Percentiles rank a stretch among this genome's conserved stretches.
These are phyloP conservation scores for Diachasma alloeum DNA, from an alignment of 1,140 invertebrate genomes.

Conservation along the genomic window DNA sequence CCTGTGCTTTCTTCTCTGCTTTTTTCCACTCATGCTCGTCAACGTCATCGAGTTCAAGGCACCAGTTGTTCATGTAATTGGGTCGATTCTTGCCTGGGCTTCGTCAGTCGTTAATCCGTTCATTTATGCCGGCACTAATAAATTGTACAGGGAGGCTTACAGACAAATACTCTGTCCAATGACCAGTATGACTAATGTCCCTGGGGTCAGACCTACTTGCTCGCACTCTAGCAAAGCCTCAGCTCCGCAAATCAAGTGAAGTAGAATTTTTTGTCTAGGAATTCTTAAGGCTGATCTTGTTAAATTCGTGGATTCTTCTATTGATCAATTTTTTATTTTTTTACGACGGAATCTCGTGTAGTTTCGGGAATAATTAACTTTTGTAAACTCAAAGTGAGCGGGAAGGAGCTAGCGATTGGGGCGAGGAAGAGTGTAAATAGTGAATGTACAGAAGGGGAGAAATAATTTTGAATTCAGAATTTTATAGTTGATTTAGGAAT, in stretches of 20 bases:
- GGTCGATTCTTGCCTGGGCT: slow-evolving; percentile 85
- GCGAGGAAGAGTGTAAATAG: no score
- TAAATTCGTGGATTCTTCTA: no score
- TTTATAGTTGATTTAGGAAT: no score
- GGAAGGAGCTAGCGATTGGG: no score
- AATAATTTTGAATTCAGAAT: no score
- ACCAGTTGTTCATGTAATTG: slow-evolving; percentile 79
- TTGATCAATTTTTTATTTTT: no score
- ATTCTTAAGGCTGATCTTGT: not conserved
- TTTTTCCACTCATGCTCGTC: slow-evolving; percentile 84
- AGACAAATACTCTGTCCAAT: slow-evolving; percentile 70
- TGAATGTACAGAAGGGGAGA: no score
- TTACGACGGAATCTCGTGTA: no score
- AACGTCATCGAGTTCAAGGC: slow-evolving; percentile 80
- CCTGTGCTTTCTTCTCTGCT: slow-evolving; percentile 83
- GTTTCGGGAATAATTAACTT: not conserved
- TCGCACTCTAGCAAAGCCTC: slow-evolving; percentile 61
- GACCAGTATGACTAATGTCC: slow-evolving; percentile 33
- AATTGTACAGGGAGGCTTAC: slow-evolving; percentile 82
- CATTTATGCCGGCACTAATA: slow-evolving; percentile 86
- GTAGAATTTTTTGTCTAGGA: not conserved
- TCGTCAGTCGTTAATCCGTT: slow-evolving; percentile 87
- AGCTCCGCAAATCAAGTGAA: slow-evolving; percentile 38
- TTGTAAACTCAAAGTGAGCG: no score
- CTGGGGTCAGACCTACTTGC: slow-evolving; percentile 39